These are phyloP conservation scores for Paralichthys olivaceus DNA, from an alignment of 2,113 vertebrate genomes.

Conservation along the genomic window DNA sequence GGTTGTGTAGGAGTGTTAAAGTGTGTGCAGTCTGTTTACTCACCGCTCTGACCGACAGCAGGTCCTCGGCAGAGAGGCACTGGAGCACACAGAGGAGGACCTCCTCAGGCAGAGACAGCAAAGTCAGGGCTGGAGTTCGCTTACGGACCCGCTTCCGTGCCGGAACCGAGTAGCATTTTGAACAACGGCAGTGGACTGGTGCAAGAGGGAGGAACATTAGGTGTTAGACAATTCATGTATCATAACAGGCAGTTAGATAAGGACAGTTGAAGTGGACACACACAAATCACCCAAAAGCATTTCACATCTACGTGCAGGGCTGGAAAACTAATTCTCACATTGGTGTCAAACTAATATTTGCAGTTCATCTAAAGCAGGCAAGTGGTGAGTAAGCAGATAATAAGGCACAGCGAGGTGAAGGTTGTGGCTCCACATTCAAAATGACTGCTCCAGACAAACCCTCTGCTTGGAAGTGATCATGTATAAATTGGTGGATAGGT, in stretches of 20 bases:
- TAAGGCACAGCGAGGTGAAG: background rate
- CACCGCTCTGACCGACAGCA: conserved; percentile 92
- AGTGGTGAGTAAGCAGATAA: background rate
- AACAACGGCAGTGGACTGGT: conserved; percentile 92
- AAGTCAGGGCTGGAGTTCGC: conserved; percentile 82
- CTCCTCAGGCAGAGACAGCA: conserved; percentile 93
- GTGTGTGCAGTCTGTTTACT: conserved; percentile 70
- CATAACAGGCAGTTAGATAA: background rate
- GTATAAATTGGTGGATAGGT: background rate
- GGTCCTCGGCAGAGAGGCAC: conserved; percentile 91
- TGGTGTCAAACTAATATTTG: conserved; percentile 49
- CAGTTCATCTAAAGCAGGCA: conserved; percentile 23
- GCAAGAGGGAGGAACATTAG: background rate
- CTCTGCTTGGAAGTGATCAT: background rate
- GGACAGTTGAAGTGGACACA: background rate
- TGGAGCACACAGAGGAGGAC: conserved; percentile 92
- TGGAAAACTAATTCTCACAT: conserved; percentile 48
- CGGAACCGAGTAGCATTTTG: conserved; percentile 91
- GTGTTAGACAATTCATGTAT: background rate
- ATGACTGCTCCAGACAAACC: conserved; percentile 10
- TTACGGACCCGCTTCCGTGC: conserved; percentile 87
- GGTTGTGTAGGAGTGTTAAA: conserved; percentile 13
- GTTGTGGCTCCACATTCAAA: conserved; percentile 44
- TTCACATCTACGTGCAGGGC: conserved; percentile 38
- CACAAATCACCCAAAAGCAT: conserved; percentile 21